Conservation (phyloP, 64 coral and sea anemone genomes). For the Actinia equina region DNA sequence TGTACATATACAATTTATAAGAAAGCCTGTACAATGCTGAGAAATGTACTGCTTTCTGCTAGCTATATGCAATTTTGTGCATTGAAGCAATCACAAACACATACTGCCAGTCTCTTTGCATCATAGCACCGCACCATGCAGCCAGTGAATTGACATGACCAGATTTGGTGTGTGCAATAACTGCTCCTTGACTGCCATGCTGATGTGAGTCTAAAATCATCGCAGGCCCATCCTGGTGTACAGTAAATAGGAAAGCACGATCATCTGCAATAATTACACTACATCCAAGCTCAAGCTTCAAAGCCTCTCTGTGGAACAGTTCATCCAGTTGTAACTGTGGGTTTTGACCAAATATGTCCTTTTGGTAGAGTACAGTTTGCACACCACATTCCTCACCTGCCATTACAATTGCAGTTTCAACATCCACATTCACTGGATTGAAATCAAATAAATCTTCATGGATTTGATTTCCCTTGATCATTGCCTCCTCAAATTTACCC, state of each 20-base stretch:
- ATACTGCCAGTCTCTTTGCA: too few species aligned
- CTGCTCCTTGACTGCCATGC: too few species aligned
- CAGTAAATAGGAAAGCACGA: not conserved
- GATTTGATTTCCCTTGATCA: conserved; percentile 50
- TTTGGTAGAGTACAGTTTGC: not conserved
- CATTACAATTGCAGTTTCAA: conserved; percentile 41
- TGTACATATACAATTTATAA: too few species aligned
- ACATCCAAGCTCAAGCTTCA: not conserved
- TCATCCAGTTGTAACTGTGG: conserved; percentile 12
- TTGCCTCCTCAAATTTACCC: conserved; percentile 30
- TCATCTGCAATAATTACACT: not conserved
- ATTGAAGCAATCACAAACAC: too few species aligned
- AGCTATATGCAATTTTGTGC: too few species aligned
- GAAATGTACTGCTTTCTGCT: too few species aligned
- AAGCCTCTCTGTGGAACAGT: not conserved
- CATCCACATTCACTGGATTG: conserved; percentile 32
- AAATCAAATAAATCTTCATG: conserved; percentile 61
- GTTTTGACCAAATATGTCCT: conserved; percentile 42
- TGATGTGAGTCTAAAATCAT: conserved; percentile 49
- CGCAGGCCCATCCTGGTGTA: not conserved
- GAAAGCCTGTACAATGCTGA: too few species aligned
- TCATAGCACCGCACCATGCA: too few species aligned
- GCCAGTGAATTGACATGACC: too few species aligned
- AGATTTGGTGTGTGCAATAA: too few species aligned
- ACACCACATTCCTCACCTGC: conserved; percentile 32